Evolutionary conservation across 2,797 vertebrate species (phyloP), one percentile per base, ranked within the genome.

Genomic region (Chaetodon trifasciatus): DNA sequence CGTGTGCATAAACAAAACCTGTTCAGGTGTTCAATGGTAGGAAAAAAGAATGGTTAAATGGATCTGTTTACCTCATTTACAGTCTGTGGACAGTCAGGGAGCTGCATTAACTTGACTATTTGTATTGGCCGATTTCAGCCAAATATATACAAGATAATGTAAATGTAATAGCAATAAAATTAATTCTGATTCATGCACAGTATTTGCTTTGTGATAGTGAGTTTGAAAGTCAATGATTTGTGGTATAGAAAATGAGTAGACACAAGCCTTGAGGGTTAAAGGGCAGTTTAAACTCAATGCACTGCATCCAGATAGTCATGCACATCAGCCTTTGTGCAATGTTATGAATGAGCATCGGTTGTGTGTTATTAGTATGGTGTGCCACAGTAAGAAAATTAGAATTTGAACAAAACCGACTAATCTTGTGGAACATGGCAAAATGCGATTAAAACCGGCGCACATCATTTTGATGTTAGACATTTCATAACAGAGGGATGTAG

Each of bases 1-100:
- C 28, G 17, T 70, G 12, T 47, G 35, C 17, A 60, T 23, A 78
- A 58, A 84, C 79, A 91, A 60, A 95, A 95, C 62, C 89, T 91
- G 0, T 49, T 94, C 76, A 93, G 81, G 2, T 0, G 32, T 58
- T 66, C n/a, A 70, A 56, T 24, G 28, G 28, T 28, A 28, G 35
- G 44, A 16, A 66, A 11, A 56, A 63, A 17, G 28, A 42, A 10
- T 67, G 15, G 23, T 70, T 53, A 32, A 78, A 74, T 53, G 5
- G 2, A n/a, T 1, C 0, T 8, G 6, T 77, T 71, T 79, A 16
- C 28, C 23, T 71, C 24, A 57, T 53, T 60, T 44, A 24, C 9
- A 69, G 24, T 44, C 28, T 93, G 40, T 40, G 53, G 35, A 55
- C 19, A 6, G 39, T 57, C 5, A 61, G 47, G 8, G 17, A 70